Base-by-base conservation (phyloP, 2,888 invertebrate genomes). In the Melanostoma scalare region DNA sequence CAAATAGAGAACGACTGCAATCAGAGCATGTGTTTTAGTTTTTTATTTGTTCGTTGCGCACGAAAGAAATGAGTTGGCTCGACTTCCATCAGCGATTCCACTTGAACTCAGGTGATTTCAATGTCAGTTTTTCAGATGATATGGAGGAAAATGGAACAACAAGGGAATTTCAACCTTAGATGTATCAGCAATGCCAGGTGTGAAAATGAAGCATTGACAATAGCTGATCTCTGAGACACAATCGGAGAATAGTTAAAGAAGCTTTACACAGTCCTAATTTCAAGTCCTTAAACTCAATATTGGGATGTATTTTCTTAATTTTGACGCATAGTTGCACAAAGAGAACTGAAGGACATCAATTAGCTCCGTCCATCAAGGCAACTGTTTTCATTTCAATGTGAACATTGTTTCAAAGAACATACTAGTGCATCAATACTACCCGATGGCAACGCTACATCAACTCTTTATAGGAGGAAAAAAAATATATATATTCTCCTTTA, bases 91-190 rank as follows among this genome's bases (percentile, higher is more conserved):
- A 30, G 33, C 35, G 44, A 30, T 53, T 42, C 33, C 20, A 46
- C 31, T 38, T 40, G 50, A 40, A 38, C 31, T 52, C 4, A 33
- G 53, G 44, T 60, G 44, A 50, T 58, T 72, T 68, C 60, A 55
- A 58, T 53, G 46, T 76, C 81, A 81, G 52, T 81, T 58, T 81
- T 60, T 58, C 52, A 69, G 60, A 76, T 76, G 75, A 80, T 56
- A 76, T 71, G 38, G 33, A 48, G 78, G 60, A 73, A 44, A 60
- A 71, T 4, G 53, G 10, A 76, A 65, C 48, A 46, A 30, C 46
- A 53, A 33, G n/a, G 46, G 0, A 3, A 3, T 38, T 42, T 42
- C 3, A 48, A 20, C 6, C 33, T n/a, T 5, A 3, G 6, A 20
- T 20, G 20, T 20, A 20, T 20, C 30, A 58, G 6, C 44, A 6